Conservation (phyloP, 1,140 invertebrate species). For the Drosophila pandora region DNA sequence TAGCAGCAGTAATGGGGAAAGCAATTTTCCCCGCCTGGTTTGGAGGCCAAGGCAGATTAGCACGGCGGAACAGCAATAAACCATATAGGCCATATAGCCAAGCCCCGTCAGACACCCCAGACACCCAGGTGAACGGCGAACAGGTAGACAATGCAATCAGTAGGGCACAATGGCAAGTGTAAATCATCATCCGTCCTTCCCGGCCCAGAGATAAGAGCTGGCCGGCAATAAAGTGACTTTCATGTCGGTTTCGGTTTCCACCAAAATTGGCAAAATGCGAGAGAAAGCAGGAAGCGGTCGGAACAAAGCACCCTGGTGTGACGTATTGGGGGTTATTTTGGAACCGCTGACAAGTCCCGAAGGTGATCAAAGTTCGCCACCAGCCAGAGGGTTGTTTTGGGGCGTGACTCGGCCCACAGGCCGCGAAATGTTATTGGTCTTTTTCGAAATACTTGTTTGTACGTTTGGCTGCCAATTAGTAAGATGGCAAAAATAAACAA, state of each 20-base stretch:
- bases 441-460: slow-evolving; percentile 50
- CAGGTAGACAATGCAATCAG: slow-evolving; percentile 36
- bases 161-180: slow-evolving; percentile 8
- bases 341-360: slow-evolving; percentile 21
- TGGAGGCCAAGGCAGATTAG: slow-evolving; percentile 34
- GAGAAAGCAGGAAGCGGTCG: slow-evolving; percentile 44
- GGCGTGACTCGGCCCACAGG: slow-evolving; percentile 23
- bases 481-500: slow-evolving; percentile 60
- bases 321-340: slow-evolving; percentile 63
- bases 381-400: slow-evolving; percentile 1
- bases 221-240: slow-evolving; percentile 35
- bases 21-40: slow-evolving; percentile 25
- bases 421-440: slow-evolving; percentile 46
- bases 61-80: slow-evolving; percentile 20
- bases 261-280: slow-evolving; percentile 2
- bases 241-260: slow-evolving; percentile 10
- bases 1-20: slow-evolving; percentile 30
- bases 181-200: slow-evolving; percentile 37
- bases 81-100: neutral
- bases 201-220: slow-evolving; percentile 54
- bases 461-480: slow-evolving; percentile 54
- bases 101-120: neutral
- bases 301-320: slow-evolving; percentile 29
- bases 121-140: slow-evolving; percentile 23
- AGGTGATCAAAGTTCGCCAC: slow-evolving; percentile 49